phyloP scores from a whole-genome alignment of 2,888 invertebrate species.

The Pyrochroa serraticornis region DNA sequence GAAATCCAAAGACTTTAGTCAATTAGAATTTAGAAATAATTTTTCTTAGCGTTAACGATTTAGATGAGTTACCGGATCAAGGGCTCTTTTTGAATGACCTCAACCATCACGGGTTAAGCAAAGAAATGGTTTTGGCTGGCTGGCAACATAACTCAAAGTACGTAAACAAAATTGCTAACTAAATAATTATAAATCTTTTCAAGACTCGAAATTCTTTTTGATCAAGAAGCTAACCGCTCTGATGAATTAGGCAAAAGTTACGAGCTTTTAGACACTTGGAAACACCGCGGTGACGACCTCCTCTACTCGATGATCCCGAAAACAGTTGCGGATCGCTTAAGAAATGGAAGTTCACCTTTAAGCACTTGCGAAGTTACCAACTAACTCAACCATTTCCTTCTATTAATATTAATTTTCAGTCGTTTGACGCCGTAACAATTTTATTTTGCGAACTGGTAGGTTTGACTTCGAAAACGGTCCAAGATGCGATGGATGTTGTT shows the following conservation, averaged over 20 bases:
- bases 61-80: constrained; percentile 79
- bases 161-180: constrained; percentile 11
- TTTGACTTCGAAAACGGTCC: constrained; percentile 63
- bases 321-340: constrained; percentile 78
- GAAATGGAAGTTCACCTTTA: constrained; percentile 75
- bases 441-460: constrained; percentile 74
- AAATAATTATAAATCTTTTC: constrained; percentile 27
- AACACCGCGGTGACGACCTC: constrained; percentile 80
- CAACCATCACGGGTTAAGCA: constrained; percentile 81
- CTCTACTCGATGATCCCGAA: constrained; percentile 91
- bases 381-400: background rate
- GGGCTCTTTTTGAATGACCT: constrained; percentile 80
- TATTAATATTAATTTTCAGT: constrained; percentile 59
- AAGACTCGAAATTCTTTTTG: constrained; percentile 78
- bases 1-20: too few relatives aligned
- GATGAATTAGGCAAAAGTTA: constrained; percentile 78
- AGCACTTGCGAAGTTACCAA: constrained; percentile 75
- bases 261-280: constrained; percentile 80
- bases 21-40: too few relatives aligned
- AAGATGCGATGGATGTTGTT: constrained; percentile 75
- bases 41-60: constrained; percentile 66
- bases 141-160: constrained; percentile 81
- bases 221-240: constrained; percentile 78
- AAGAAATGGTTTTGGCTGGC: constrained; percentile 79
- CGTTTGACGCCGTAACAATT: constrained; percentile 76